Percentiles rank a stretch among this genome's conserved stretches.
These are phyloP conservation scores for Gephyroberyx darwinii DNA, from an alignment of 2,797 vertebrate species.

Conservation along the genomic window DNA sequence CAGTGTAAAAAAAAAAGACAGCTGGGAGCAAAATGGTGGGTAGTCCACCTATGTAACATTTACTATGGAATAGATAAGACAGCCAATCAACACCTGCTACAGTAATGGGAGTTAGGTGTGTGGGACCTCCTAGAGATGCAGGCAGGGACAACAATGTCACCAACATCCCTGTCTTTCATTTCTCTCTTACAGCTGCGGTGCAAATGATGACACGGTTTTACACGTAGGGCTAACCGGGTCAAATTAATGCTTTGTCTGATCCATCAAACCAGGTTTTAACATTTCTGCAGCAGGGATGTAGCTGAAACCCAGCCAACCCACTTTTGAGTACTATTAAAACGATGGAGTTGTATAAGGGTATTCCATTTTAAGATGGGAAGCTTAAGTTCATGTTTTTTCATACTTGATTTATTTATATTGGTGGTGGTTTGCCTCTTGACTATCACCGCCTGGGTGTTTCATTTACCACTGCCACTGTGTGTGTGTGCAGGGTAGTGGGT, in stretches of 20 bases:
- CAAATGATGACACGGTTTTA: conserved; percentile 4
- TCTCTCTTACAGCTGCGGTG: conserved; percentile 25
- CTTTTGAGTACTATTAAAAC: too few species aligned
- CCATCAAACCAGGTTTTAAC: not conserved
- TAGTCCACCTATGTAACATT: too few species aligned
- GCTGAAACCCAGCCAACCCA: not conserved
- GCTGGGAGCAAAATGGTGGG: too few species aligned
- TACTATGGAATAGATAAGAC: not conserved
- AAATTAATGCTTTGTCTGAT: not conserved
- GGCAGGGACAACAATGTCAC: conserved; percentile 19
- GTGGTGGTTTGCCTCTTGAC: too few species aligned
- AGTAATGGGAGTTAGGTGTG: conserved; percentile 1
- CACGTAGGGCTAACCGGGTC: not conserved
- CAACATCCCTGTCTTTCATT: conserved; percentile 4
- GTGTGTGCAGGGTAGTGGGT: too few species aligned
- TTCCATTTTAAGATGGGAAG: too few species aligned
- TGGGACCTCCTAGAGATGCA: not conserved
- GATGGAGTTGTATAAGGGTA: too few species aligned
- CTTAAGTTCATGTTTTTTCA: too few species aligned
- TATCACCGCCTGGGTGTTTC: too few species aligned
- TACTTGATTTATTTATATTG: too few species aligned
- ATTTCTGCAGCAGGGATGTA: too few species aligned
- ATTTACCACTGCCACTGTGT: too few species aligned
- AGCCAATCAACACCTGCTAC: conserved; percentile 39
- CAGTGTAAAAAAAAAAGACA: not conserved